Base-by-base conservation (phyloP, 2,888 invertebrate species). In the Nomada goodeniana region DNA sequence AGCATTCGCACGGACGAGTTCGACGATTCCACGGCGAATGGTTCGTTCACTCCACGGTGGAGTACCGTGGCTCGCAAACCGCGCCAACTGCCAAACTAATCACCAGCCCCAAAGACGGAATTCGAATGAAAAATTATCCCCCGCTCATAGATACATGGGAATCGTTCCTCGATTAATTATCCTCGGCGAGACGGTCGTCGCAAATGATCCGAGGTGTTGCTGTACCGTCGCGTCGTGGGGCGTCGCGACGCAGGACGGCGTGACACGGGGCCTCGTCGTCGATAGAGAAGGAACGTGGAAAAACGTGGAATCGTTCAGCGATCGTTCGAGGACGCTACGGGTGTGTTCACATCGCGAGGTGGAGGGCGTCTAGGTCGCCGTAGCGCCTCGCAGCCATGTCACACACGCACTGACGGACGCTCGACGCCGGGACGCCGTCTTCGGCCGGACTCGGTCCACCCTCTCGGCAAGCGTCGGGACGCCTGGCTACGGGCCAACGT, bases 381-480 rank as follows among this genome's bases (percentile, higher is more conserved):
- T 89, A 92, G 91, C 92, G 93, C 90, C 92, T 92, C 91, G 91
- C 90, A 92, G 91, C 92, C 93, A 93, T 93, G 93, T 93, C 93
- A 92, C 92, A 92, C 91, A 90, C 93, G 92, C 92, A 93, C 93
- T 93, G 93, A 93, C 93, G 93, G 92, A 92, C 90, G 91, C 91
- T 90, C 93, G 92, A 92, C 92, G 93, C 93, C 93, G 93, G 93
- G 93, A 93, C 93, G 93, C 93, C 90, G 91, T 90, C 91, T 91
- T 92, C 93, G 92, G 92, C 82, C 87, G 88, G 82, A 85, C 86
- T 93, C 93, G 92, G 91, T 89, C 90, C 89, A 92, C 92, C 92
- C 92, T 92, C 91, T 93, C 93, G 93, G 92, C 76, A 86, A 89
- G 90, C 90, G 90, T 93, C 93, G 93, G 91, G 89, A 89, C 89